Evolutionary conservation across 2,888 invertebrate genomes (phyloP).

Genomic region (Drosophila algonquin): DNA sequence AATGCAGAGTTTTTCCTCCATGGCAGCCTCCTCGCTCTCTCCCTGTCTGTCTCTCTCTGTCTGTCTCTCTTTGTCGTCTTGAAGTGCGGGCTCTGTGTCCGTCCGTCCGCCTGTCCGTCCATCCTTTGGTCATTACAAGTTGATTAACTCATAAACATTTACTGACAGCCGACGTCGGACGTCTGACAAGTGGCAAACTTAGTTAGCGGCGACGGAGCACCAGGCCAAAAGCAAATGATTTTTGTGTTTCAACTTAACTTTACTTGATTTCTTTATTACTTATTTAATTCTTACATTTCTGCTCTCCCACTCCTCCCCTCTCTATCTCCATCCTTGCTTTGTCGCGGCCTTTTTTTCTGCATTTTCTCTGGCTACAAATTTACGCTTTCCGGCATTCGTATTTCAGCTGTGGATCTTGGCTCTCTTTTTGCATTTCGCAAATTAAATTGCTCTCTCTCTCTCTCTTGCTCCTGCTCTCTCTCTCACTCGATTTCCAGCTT

Average conservation of each 20-base stretch:
- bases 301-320: not conserved
- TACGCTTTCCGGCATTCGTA: slow-evolving; percentile 71
- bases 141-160: slow-evolving; percentile 79
- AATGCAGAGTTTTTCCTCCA: slow-evolving; percentile 45
- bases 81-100: slow-evolving; percentile 30
- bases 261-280: slow-evolving; percentile 77
- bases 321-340: not conserved
- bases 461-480: too few relatives aligned
- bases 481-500: not conserved
- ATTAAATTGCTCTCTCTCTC: not conserved
- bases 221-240: slow-evolving; percentile 64
- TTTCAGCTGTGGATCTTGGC: slow-evolving; percentile 19
- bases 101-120: slow-evolving; percentile 7
- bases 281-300: slow-evolving; percentile 66
- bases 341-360: slow-evolving; percentile 12
- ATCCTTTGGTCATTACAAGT: slow-evolving; percentile 74
- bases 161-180: slow-evolving; percentile 78
- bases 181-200: slow-evolving; percentile 77
- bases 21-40: slow-evolving; percentile 6
- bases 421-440: slow-evolving; percentile 41
- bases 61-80: slow-evolving; percentile 2
- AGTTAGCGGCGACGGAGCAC: slow-evolving; percentile 68
- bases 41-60: slow-evolving; percentile 8
- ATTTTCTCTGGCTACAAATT: slow-evolving; percentile 25
- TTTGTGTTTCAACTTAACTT: slow-evolving; percentile 69